phyloP scores from a whole-genome alignment of 2,797 vertebrate species.

The Atherinosoma microstoma region DNA sequence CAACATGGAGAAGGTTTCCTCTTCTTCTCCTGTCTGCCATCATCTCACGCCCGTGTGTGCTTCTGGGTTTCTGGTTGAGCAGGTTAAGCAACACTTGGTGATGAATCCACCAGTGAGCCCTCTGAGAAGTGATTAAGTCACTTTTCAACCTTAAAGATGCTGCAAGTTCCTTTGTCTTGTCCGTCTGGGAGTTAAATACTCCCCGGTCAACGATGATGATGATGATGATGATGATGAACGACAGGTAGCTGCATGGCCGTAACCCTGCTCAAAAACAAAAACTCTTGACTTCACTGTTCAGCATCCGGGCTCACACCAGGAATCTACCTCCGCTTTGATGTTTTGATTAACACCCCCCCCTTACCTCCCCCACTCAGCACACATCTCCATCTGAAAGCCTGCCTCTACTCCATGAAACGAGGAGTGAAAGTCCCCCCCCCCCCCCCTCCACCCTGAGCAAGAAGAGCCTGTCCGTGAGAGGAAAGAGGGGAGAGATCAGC shows the following conservation, averaged over 20 bases:
- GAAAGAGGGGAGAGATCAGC: constrained; percentile 35
- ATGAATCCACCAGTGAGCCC: neutral
- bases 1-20: no score
- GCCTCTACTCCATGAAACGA: neutral
- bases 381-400: constrained; percentile 20
- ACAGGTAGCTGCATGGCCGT: neutral
- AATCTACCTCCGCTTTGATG: constrained; percentile 21
- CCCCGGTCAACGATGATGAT: no score
- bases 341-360: constrained; percentile 13
- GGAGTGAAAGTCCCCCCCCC: constrained; percentile 31
- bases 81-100: neutral
- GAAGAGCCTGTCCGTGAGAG: constrained; percentile 10
- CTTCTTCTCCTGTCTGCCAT: neutral
- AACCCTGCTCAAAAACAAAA: neutral
- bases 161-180: no score
- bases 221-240: neutral
- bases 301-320: constrained; percentile 3
- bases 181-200: neutral
- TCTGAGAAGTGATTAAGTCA: neutral
- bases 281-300: constrained; percentile 1
- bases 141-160: neutral
- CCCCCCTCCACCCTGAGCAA: constrained; percentile 18
- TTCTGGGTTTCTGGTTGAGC: neutral
- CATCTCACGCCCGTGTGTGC: neutral
- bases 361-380: neutral